Evolutionary conservation across 2,113 vertebrate genomes (phyloP).

Genomic region (Anthoscopus minutus): DNA sequence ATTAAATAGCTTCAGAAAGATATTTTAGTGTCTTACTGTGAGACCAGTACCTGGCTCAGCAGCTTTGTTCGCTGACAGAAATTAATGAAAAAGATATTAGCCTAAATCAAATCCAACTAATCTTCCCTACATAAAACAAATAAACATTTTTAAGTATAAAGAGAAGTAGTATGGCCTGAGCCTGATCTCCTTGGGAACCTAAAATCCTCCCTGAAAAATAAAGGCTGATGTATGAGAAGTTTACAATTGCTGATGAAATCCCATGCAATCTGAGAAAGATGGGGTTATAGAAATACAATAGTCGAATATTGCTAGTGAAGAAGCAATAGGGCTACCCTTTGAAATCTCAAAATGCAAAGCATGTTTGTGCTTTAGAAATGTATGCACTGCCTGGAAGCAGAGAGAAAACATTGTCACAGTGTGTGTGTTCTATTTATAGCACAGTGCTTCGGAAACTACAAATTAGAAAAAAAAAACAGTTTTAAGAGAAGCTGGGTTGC

Average conservation of each 20-base stretch:
- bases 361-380: not conserved
- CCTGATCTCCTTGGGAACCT: not conserved
- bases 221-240: not conserved
- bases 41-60: not conserved
- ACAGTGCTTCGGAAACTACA: not conserved
- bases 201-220: not conserved
- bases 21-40: not conserved
- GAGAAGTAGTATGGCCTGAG: not conserved
- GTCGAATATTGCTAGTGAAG: not conserved
- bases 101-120: not conserved
- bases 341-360: not conserved
- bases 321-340: not conserved
- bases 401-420: slow-evolving; percentile 19
- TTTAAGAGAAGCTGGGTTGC: slow-evolving; percentile 30
- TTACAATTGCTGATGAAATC: not conserved
- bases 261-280: not conserved
- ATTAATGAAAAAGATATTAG: not conserved
- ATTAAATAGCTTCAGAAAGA: not conserved
- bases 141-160: not conserved
- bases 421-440: slow-evolving; percentile 27
- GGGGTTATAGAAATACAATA: not conserved
- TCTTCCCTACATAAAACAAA: not conserved
- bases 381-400: not conserved
- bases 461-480: not conserved
- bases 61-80: not conserved